Base-by-base conservation (phyloP, 2,888 invertebrate species). In the Sphaerophoria rueppellii region DNA sequence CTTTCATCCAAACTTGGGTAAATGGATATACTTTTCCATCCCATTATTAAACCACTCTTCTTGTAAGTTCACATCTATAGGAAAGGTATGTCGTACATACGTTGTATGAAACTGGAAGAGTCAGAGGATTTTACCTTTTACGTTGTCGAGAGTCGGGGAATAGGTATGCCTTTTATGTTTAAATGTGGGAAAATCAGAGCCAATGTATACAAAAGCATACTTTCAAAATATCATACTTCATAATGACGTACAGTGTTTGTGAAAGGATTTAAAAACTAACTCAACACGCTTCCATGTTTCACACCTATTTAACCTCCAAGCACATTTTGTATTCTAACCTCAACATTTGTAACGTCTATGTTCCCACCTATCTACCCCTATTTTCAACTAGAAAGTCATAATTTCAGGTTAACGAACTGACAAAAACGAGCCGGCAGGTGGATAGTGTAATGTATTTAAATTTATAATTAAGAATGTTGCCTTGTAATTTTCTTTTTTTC, bases 401-500 rank as follows among this genome's bases (percentile, higher is more conserved):
- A 35, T 58, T 43, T 76, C 6, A 65, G 58, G 35, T 78, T 32
- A 63, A 58, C 11, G 16, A 52, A 37, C 12, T 50, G 46, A 43
- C 43, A 54, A 54, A 37, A 70, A 48, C 7, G 14, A 14, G 46
- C 35, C 46, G 9, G 35, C 58, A 55, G 24, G 46, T 55, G 37
- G 32, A 40, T 55, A 69, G 43, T 40, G 43, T 43, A 43, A 43
- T 43, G 43, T 43, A 71, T 71, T 71, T 71, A 37, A 46, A 71
- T 71, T 37, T 48, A 60, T 37, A 58, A 35, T 50, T 58, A 37
- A 71, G 50, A 60, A 58, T 50, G 50, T 12, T n/a, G 7, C 11
- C 43, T 43, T 43, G 43, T 43, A 24, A 24, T 63, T 48, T 63
- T 61, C 46, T 6, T 46, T n/a, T 61, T 61, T 61, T 46, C 6